A percentile compares a stretch with the other conserved stretches of the same genome.
These are phyloP conservation scores for Spinus olivaceus DNA, from an alignment of 2,797 vertebrate species.

Conservation along the genomic window DNA sequence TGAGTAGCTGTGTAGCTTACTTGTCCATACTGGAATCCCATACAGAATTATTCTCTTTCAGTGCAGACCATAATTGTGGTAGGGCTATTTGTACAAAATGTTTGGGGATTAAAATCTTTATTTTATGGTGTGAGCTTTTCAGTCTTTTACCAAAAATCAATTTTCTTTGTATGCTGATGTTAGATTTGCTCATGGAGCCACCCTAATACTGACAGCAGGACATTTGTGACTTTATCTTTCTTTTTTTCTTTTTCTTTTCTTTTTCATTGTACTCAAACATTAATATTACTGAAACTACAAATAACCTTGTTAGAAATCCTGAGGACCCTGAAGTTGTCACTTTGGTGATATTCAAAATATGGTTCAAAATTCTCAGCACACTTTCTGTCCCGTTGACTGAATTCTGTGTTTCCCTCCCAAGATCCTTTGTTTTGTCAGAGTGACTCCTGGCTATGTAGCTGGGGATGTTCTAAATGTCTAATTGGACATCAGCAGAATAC, in stretches of 20 bases:
- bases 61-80: background rate
- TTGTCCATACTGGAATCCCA: background rate
- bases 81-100: background rate
- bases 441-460: background rate
- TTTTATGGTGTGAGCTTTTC: background rate
- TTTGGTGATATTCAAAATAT: background rate
- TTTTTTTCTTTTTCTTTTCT: background rate
- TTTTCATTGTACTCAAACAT: background rate
- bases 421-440: slow-evolving; percentile 5
- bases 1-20: background rate
- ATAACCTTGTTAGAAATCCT: background rate
- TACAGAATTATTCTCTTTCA: background rate
- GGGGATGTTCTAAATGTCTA: slow-evolving; percentile 10
- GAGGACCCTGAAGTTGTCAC: background rate
- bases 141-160: background rate
- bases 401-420: background rate
- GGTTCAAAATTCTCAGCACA: background rate
- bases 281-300: background rate
- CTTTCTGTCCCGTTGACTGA: slow-evolving; percentile 13
- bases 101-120: background rate
- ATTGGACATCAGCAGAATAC: slow-evolving; percentile 36
- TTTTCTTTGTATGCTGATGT: background rate
- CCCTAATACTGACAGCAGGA: background rate
- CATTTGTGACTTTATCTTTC: background rate
- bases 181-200: background rate